Percentiles rank a stretch among this genome's conserved stretches.
Conservation (phyloP, 2,797 vertebrate species). For the Squalus acanthias region DNA sequence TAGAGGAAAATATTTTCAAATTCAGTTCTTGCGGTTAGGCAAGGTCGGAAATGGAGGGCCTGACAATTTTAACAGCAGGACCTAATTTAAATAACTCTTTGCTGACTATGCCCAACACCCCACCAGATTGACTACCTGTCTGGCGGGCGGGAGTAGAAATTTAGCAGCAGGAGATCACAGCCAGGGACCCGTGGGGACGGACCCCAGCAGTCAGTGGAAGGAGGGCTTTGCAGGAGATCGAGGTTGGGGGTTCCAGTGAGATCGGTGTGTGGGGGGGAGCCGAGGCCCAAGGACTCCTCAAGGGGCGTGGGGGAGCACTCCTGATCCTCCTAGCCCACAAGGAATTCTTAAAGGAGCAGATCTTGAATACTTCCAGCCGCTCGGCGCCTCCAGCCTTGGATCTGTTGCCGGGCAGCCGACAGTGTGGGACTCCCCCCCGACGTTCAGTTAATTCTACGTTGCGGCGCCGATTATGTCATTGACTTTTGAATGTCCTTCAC, state of each 20-base stretch:
- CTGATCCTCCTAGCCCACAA: not conserved
- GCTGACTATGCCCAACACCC: not conserved
- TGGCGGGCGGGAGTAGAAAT: too few relatives aligned
- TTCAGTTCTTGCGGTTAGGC: not conserved
- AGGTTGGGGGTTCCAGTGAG: not conserved
- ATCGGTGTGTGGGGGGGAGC: not conserved
- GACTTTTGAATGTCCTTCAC: not conserved
- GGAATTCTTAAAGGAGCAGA: not conserved
- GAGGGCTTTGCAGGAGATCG: not conserved
- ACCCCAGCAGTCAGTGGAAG: not conserved
- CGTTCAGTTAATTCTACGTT: too few relatives aligned
- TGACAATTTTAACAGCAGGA: not conserved
- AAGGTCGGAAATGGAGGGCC: not conserved
- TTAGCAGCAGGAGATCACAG: not conserved
- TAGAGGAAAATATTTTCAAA: constrained; percentile 43
- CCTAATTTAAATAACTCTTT: not conserved
- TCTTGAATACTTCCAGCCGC: not conserved
- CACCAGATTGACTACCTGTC: not conserved
- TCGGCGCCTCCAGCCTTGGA: not conserved
- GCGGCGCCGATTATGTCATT: not conserved
- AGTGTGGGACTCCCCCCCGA: too few relatives aligned
- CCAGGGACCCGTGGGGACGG: not conserved
- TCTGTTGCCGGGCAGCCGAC: not conserved
- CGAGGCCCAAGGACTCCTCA: not conserved
- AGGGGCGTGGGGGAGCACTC: not conserved